Evolutionary conservation across 64 coral and sea anemone species (phyloP).

Genomic region (Stichodactyla mertensii): DNA sequence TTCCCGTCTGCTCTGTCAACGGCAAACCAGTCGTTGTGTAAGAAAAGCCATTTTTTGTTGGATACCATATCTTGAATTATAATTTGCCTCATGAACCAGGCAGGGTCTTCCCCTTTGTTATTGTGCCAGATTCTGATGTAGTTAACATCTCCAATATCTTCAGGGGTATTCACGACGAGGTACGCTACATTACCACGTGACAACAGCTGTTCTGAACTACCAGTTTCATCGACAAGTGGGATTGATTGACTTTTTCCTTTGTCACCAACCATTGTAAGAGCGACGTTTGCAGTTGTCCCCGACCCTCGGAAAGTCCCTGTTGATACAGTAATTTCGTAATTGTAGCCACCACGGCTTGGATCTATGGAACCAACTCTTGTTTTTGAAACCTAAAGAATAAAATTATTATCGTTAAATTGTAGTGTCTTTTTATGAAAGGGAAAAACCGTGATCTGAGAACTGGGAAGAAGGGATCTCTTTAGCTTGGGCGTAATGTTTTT

Average conservation of each 20-base stretch:
- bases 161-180: slow-evolving; percentile 27
- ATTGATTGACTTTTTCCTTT: slow-evolving; percentile 5
- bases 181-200: slow-evolving; percentile 52
- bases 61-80: background rate
- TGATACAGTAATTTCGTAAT: slow-evolving; percentile 27
- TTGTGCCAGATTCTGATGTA: slow-evolving; percentile 59
- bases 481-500: background rate
- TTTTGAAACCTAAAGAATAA: background rate
- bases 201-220: slow-evolving; percentile 30
- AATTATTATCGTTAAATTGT: background rate
- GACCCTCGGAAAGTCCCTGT: slow-evolving; percentile 35
- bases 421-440: too few relatives aligned
- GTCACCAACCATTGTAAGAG: slow-evolving; percentile 25
- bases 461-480: too few relatives aligned
- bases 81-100: slow-evolving; percentile 37
- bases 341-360: background rate
- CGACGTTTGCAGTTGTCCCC: slow-evolving; percentile 50
- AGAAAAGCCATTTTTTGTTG: slow-evolving; percentile 25
- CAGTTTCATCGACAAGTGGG: background rate
- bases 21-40: slow-evolving; percentile 65
- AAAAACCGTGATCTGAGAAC: too few relatives aligned
- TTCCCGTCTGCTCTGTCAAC: slow-evolving; percentile 53
- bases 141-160: slow-evolving; percentile 26
- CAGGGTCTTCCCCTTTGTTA: slow-evolving; percentile 50
- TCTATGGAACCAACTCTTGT: background rate